Evolutionary conservation across 2,113 vertebrate species (phyloP), one percentile per base, ranked within the genome.

Genomic region (Mesoclemmys tuberculata): DNA sequence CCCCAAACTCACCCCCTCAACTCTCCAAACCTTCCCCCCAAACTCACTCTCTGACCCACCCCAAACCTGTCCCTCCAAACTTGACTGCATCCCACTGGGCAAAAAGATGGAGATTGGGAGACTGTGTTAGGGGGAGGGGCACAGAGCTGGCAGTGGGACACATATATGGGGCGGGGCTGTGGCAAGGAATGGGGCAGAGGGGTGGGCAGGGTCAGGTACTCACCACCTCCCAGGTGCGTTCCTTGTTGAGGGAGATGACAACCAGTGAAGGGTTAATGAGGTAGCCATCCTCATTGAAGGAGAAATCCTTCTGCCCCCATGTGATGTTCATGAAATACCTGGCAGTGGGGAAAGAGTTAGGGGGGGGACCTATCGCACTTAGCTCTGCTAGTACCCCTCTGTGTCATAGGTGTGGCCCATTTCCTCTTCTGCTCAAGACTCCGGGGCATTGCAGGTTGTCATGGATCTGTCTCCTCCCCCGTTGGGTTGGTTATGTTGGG

Each of bases 311-410:
- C 91, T 99, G 99, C 4, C 99, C 99, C 96, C 99, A 99, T 2
- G 99, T 99, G 97, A 99, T 99, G 97, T 99, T 99, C 98, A 98
- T 98, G 98, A 99, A 99, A 98, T 99, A 99, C 97, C 99, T 99
- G 96, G 14, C 49, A 97, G 78, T n/a, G 86, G 84, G 81, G 44
- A 26, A 54, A 10, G 56, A 80, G 35, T 24, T 27, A 10, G 7
- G 35, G 54, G 52, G 52, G 51, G 51, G 35, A 12, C 68, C 52
- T 24, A 46, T 22, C 24, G 10, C 41, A 24, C 41, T 21, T 6
- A 44, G 41, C 41, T 77, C 41, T 44, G 38, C 21, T 13, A 24
- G 22, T 12, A 41, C 24, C 24, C 74, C 41, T 27, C 38, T 44
- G 38, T 26, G 22, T 75, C 35, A 16, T 58, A 27, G 24, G 56